Base-by-base conservation (phyloP, 2,113 vertebrate genomes). In the Geothlypis trichas region DNA sequence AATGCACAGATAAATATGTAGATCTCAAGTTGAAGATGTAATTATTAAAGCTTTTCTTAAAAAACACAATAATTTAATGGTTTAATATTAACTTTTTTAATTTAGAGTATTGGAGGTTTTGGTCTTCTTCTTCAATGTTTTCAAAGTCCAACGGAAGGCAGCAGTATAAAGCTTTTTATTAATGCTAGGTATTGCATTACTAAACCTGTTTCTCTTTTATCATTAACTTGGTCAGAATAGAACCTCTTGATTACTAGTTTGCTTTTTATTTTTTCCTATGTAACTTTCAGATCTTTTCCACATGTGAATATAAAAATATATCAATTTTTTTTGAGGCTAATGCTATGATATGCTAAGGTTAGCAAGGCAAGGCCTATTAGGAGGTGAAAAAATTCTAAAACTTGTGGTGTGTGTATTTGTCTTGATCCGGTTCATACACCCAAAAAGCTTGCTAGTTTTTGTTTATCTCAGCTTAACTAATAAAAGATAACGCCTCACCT, bases 351-450 rank as follows among this genome's bases (percentile, higher is more conserved):
- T 22, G 17, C 20, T 46, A 63, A 69, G 19, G 4, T 63, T 69
- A 77, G 35, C 15, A 49, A 49, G 30, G 8, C 27, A 75, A 39
- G 27, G 15, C 41, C 41, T 88, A 5, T 76, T 73, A 55, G 13
- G 18, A 30, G 22, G 15, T 51, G 15, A 41, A 63, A 84, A 88
- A 65, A 24, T 21, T 21, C 8, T 27, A 13, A 55, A 63, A 39
- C 3, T 42, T 63, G 3, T 83, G 37, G 7, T 12, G 10, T 74
- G 18, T 0, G 0, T 62, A 13, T 54, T 90, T 9, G 1, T 63
- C 37, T 89, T 67, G 22, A 1, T 42, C 31, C 33, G 26, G 4
- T 63, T 69, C 35, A 22, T 81, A 39, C 4, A 59, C 16, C 5
- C 20, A 27, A 27, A 71, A 82, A 54, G 8, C 51, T 55, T 73